phyloP scores from a whole-genome alignment of 2,888 invertebrate species.

The Drosophila subsilvestris region DNA sequence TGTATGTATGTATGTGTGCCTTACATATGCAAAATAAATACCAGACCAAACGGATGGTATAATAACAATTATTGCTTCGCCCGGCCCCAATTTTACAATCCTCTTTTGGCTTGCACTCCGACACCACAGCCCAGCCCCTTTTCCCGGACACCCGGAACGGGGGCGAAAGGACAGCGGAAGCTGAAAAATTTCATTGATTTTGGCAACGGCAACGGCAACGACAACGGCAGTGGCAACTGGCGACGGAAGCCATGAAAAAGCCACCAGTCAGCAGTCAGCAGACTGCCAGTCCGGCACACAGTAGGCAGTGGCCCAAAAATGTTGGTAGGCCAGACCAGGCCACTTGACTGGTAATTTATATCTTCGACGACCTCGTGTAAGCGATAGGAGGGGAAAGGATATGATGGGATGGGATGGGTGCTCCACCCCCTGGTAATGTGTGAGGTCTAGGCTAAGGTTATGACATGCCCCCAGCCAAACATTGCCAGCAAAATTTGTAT shows the following conservation, averaged over 20 bases:
- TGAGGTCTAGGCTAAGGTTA: slow-evolving; percentile 76
- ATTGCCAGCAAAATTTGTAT: slow-evolving; percentile 51
- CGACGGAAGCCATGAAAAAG: slow-evolving; percentile 69
- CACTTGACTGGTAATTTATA: slow-evolving; percentile 70
- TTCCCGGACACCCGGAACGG: slow-evolving; percentile 2
- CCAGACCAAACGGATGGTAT: slow-evolving; percentile 73
- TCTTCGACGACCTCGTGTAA: slow-evolving; percentile 57
- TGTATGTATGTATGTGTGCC: too few relatives aligned
- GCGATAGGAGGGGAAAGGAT: slow-evolving; percentile 1
- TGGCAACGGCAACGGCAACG: slow-evolving; percentile 52
- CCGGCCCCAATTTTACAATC: slow-evolving; percentile 61
- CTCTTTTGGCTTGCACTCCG: slow-evolving; percentile 38
- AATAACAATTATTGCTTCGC: slow-evolving; percentile 75
- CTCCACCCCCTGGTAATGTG: slow-evolving; percentile 39
- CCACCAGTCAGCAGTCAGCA: slow-evolving; percentile 49
- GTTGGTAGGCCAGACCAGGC: slow-evolving; percentile 42
- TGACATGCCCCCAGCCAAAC: slow-evolving; percentile 61
- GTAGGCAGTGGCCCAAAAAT: slow-evolving; percentile 59
- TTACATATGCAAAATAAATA: slow-evolving; percentile 77
- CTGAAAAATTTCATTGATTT: slow-evolving; percentile 76
- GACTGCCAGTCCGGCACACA: slow-evolving; percentile 39
- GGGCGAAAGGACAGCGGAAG: slow-evolving; percentile 64
- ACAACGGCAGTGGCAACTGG: slow-evolving; percentile 16
- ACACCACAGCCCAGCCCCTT: slow-evolving; percentile 1
- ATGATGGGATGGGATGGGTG: neutral